Evolutionary conservation across 2,797 vertebrate species (phyloP).

Genomic region (Ibycter americanus): DNA sequence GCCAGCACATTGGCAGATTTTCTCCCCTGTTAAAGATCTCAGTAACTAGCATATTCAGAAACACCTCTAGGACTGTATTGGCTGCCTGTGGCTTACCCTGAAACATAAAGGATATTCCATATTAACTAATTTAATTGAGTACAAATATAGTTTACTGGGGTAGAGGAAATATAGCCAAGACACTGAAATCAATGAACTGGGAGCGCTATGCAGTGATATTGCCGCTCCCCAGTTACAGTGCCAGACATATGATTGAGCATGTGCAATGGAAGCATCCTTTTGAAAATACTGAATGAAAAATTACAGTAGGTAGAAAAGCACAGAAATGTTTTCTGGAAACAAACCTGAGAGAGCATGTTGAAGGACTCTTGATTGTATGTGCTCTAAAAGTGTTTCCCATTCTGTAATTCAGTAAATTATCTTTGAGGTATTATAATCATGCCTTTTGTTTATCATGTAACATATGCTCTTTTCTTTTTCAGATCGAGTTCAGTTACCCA

Average conservation of each 20-base stretch:
- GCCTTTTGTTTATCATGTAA: background rate
- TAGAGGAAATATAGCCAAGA: background rate
- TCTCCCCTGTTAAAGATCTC: background rate
- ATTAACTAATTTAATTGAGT: background rate
- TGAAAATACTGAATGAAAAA: background rate
- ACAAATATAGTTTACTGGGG: background rate
- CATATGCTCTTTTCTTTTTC: constrained; percentile 23
- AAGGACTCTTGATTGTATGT: background rate
- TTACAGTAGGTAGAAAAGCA: background rate
- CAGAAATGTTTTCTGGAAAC: background rate
- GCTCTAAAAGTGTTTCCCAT: background rate
- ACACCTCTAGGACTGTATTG: background rate
- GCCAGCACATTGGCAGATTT: background rate
- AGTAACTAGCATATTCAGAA: background rate
- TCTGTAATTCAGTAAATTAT: background rate
- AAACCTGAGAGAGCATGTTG: background rate
- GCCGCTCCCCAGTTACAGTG: background rate
- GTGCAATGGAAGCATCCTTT: background rate
- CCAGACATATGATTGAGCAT: background rate
- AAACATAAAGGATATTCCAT: background rate
- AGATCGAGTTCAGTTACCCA: constrained; percentile 89
- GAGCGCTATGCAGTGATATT: background rate
- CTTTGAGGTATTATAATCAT: background rate
- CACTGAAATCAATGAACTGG: background rate
- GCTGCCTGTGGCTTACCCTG: background rate